Evolutionary conservation across 2,797 vertebrate genomes (phyloP).

Genomic region (Aldrovandia affinis): DNA sequence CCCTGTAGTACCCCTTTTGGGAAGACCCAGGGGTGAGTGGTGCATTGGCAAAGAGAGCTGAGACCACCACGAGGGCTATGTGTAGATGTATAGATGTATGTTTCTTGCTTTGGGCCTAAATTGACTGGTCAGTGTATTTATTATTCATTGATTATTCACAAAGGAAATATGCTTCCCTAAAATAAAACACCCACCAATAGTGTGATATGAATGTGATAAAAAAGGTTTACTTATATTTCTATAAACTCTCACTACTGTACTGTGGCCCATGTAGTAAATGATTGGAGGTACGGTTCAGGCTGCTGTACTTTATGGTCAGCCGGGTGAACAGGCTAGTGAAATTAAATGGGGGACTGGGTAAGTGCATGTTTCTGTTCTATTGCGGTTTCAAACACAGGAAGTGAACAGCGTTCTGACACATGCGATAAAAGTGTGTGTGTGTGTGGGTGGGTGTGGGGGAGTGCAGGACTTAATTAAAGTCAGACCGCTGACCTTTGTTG

Average conservation of each 20-base stretch:
- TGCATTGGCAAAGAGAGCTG: neutral
- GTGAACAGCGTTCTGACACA: conserved; percentile 29
- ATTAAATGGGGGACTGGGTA: conserved; percentile 19
- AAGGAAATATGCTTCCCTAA: no score
- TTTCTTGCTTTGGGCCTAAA: neutral
- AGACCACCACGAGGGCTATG: neutral
- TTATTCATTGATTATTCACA: no score
- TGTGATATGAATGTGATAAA: no score
- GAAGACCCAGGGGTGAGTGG: neutral
- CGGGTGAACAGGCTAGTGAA: conserved; percentile 24
- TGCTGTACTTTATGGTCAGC: neutral
- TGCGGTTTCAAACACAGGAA: conserved; percentile 42
- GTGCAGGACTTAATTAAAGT: neutral
- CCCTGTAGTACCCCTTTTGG: no score
- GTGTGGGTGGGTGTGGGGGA: neutral
- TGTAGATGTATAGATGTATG: neutral
- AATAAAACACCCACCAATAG: no score
- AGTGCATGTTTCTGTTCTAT: conserved; percentile 44
- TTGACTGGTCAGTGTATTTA: no score
- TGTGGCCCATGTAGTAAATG: neutral
- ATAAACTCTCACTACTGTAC: neutral
- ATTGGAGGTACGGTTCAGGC: neutral
- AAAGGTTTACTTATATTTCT: neutral
- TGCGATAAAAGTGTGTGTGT: neutral
- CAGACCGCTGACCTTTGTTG: neutral